These are phyloP conservation scores for Zaprionus bogoriensis DNA, from an alignment of 2,888 invertebrate species.

Conservation along the genomic window DNA sequence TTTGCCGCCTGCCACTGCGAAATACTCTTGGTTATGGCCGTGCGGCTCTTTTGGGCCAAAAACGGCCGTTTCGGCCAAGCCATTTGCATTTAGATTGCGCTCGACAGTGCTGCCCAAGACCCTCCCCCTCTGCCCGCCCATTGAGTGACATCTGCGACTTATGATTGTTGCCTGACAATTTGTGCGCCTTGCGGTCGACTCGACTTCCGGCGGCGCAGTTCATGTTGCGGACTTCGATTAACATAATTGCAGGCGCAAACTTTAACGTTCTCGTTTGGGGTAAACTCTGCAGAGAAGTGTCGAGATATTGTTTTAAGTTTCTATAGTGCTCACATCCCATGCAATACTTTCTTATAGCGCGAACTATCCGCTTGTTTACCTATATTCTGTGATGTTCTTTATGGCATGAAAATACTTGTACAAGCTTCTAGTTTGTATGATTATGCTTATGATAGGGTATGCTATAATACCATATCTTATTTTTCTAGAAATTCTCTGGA, in stretches of 20 bases:
- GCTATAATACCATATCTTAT: no score
- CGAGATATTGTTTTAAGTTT: background rate
- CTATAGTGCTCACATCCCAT: no score
- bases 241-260: conserved; percentile 65
- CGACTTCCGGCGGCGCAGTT: conserved; percentile 32
- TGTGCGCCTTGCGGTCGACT: conserved; percentile 40
- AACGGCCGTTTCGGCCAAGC: conserved; percentile 45
- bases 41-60: conserved; percentile 60
- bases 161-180: conserved; percentile 62
- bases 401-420: no score
- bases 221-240: conserved; percentile 58
- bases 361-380: no score
- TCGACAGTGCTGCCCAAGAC: conserved; percentile 14
- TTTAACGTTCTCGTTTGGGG: conserved; percentile 29
- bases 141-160: conserved; percentile 64
- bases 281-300: background rate
- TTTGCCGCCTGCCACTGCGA: conserved; percentile 42
- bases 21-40: conserved; percentile 72
- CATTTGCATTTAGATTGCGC: conserved; percentile 74
- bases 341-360: no score
- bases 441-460: no score
- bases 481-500: no score
- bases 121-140: background rate
- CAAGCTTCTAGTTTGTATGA: no score
- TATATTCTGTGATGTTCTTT: no score